Conservation (phyloP, 2,113 vertebrate genomes). For the Pandion haliaetus region DNA sequence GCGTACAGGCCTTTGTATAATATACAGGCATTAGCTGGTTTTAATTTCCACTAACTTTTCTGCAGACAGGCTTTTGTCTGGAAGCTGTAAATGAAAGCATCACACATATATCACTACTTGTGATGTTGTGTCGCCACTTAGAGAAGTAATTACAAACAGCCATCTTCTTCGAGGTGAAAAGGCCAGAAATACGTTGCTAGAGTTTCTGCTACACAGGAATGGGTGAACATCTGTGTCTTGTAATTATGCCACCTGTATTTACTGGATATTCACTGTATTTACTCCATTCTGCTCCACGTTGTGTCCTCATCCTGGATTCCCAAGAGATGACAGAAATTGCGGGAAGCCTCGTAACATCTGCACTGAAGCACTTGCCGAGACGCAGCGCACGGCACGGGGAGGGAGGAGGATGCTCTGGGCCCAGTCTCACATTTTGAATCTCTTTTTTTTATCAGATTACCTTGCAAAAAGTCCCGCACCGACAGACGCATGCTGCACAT, state of each 20-base stretch:
- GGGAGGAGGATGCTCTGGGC: not conserved
- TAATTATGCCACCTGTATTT: fast-evolving
- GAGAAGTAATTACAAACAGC: not conserved
- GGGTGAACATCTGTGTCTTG: not conserved
- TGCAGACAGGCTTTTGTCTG: not conserved
- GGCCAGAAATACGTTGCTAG: not conserved
- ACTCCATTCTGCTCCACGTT: fast-evolving
- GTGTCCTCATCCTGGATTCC: not conserved
- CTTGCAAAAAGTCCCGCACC: not conserved
- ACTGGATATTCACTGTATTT: not conserved
- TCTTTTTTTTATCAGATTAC: not conserved
- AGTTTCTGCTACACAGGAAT: not conserved
- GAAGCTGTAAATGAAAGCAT: not conserved
- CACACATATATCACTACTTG: not conserved
- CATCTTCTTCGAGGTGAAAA: not conserved
- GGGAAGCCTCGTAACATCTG: not conserved
- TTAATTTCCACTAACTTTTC: not conserved
- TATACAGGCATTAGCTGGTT: not conserved
- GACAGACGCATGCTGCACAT: not conserved
- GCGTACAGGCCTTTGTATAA: not conserved
- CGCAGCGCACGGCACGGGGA: fast-evolving
- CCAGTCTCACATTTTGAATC: not conserved
- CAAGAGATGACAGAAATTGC: not conserved
- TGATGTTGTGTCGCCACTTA: not conserved
- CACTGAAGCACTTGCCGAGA: not conserved